Percentiles rank a stretch among this genome's conserved stretches.
These are phyloP conservation scores for Aspidapion aeneum DNA, from an alignment of 2,888 invertebrate genomes.

Conservation along the genomic window DNA sequence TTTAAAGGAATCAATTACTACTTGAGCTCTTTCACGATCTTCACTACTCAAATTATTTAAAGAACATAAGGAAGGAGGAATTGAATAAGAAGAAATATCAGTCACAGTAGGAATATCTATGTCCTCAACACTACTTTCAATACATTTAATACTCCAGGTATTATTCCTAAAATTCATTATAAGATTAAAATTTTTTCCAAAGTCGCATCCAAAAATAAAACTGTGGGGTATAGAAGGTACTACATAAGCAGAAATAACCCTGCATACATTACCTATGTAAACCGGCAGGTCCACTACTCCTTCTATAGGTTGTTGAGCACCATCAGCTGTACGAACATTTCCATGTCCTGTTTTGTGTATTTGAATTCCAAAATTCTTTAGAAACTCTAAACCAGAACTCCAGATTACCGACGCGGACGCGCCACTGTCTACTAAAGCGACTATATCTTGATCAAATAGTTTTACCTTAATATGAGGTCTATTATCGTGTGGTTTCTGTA, in stretches of 20 bases:
- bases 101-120: no score
- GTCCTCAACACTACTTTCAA: neutral
- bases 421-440: neutral
- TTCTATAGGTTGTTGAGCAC: slow-evolving; percentile 9
- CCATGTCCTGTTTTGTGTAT: no score
- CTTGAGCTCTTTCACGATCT: neutral
- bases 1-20: slow-evolving; percentile 13
- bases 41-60: no score
- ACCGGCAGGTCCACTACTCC: slow-evolving; percentile 16
- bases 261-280: slow-evolving; percentile 8
- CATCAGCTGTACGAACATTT: slow-evolving; percentile 19
- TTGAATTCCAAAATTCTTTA: slow-evolving; percentile 6
- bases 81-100: no score
- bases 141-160: neutral
- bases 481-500: neutral
- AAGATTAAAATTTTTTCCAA: neutral
- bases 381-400: slow-evolving; percentile 4
- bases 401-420: slow-evolving; percentile 15
- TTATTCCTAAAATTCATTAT: neutral
- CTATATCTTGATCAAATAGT: neutral
- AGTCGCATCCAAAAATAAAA: neutral
- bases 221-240: neutral
- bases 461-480: neutral
- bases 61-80: no score
- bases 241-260: slow-evolving; percentile 5